These are phyloP conservation scores for Proctacanthus coquilletti DNA, from an alignment of 1,140 invertebrate species.

Conservation along the genomic window DNA sequence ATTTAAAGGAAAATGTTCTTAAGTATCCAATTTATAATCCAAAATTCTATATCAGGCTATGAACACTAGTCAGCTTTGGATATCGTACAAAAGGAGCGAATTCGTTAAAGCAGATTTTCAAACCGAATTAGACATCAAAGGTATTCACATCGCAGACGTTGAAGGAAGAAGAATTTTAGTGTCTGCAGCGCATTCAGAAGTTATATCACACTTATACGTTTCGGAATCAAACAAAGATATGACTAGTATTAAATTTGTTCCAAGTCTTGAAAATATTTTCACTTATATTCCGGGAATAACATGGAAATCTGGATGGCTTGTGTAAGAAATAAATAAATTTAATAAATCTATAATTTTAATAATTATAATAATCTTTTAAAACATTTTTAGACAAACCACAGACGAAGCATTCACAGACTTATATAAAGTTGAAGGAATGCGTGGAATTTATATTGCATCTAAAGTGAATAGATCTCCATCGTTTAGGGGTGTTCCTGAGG, in stretches of 20 bases:
- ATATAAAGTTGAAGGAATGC: slow-evolving; percentile 70
- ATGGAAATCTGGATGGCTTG: slow-evolving; percentile 66
- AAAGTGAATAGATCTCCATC: slow-evolving; percentile 39
- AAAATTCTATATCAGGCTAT: slow-evolving; percentile 18
- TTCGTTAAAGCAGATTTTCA: slow-evolving; percentile 64
- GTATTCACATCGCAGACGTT: slow-evolving; percentile 70
- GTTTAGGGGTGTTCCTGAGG: slow-evolving; percentile 10
- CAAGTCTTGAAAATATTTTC: slow-evolving; percentile 68
- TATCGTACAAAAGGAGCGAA: slow-evolving; percentile 54
- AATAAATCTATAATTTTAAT: slow-evolving; percentile 5
- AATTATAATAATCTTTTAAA: neutral
- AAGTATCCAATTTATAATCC: too few relatives aligned
- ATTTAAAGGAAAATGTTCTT: slow-evolving; percentile 3
- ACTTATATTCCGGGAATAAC: slow-evolving; percentile 69
- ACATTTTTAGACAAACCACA: slow-evolving; percentile 44
- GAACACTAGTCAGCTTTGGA: slow-evolving; percentile 53
- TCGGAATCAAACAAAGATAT: slow-evolving; percentile 44
- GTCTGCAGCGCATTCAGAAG: slow-evolving; percentile 64
- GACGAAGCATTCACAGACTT: slow-evolving; percentile 78
- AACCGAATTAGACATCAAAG: slow-evolving; percentile 39
- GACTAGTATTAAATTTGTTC: slow-evolving; percentile 45
- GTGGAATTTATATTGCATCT: slow-evolving; percentile 80
- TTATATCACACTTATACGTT: slow-evolving; percentile 61
- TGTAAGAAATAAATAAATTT: slow-evolving; percentile 40
- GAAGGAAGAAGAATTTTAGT: slow-evolving; percentile 64